Conservation (phyloP, 2,888 invertebrate species). For the Orthosia gracilis region DNA sequence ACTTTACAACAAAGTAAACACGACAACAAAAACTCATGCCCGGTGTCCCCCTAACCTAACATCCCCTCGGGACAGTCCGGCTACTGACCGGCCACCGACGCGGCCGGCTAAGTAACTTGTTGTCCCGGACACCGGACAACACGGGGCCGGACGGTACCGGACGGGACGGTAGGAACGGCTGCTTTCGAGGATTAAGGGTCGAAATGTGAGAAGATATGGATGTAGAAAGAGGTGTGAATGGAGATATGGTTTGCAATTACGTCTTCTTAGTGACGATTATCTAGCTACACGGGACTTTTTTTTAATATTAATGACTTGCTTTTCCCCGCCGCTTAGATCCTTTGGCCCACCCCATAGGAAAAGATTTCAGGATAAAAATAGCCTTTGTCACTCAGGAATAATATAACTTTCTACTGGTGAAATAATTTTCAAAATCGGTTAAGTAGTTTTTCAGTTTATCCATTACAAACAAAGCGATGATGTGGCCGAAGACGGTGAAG, state of each 20-base stretch:
- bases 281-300: not conserved
- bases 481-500: no score
- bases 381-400: not conserved
- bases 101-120: conserved; percentile 59
- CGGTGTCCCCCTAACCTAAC: conserved; percentile 28
- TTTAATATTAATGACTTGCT: no score
- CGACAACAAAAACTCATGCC: not conserved
- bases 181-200: conserved; percentile 29
- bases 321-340: no score
- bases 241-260: not conserved
- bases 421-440: no score
- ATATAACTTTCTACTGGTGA: no score
- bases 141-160: conserved; percentile 59
- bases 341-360: no score
- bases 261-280: not conserved
- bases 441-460: no score
- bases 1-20: not conserved
- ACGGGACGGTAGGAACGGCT: conserved; percentile 39
- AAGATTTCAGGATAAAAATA: no score
- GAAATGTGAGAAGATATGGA: conserved; percentile 9
- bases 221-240: not conserved
- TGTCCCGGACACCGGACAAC: conserved; percentile 64
- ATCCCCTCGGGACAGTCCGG: conserved; percentile 55
- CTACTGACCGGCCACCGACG: conserved; percentile 40
- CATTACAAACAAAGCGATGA: no score